Evolutionary conservation across 2,113 vertebrate species (phyloP), one percentile per base, ranked within the genome.

Genomic region (Peromyscus leucopus): DNA sequence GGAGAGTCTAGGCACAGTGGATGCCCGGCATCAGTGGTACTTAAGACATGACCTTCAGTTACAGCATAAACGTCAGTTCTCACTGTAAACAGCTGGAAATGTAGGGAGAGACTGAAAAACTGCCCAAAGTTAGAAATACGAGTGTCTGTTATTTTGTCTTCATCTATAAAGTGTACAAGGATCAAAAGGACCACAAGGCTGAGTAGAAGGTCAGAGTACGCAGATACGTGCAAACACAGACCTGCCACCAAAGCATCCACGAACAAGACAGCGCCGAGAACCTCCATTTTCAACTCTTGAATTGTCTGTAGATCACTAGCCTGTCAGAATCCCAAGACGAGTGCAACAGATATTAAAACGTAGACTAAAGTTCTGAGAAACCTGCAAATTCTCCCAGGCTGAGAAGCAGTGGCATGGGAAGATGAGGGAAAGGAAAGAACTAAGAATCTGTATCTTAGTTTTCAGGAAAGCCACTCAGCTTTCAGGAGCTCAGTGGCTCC

Each of bases 1-100:
- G 36, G 33, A 90, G 69, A n/a, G 15, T 89, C 19, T 84, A 67
- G 8, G 69, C 51, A 36, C 75, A 80, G 24, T n/a, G 9, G 67
- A 46, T 75, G 22, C 21, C 65, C 51, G 51, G 65, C 59, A 15
- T 96, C 33, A 33, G 1, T 48, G 74, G 89, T 79, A 74, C 78
- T 55, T 57, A 91, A 79, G 26, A 74, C 0, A 7, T n/a, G 89
- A 39, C 12, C 63, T 96, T 71, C 46, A 7, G 51, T 78, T 82
- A 71, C 26, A 71, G 33, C 15, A 57, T 51, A 74, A 90, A 6
- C 19, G 91, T 69, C 76, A 71, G 48, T 61, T 78, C 57, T 97
- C 92, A 65, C 74, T 57, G 33, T 93, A 59, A 92, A 90, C 9
- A 13, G 85, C 67, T 97, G 75, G 79, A 93, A 88, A 79, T 48